Percentiles rank a stretch among this genome's conserved stretches.
Conservation (phyloP, 2,113 vertebrate genomes). For the Hemiscyllium ocellatum region DNA sequence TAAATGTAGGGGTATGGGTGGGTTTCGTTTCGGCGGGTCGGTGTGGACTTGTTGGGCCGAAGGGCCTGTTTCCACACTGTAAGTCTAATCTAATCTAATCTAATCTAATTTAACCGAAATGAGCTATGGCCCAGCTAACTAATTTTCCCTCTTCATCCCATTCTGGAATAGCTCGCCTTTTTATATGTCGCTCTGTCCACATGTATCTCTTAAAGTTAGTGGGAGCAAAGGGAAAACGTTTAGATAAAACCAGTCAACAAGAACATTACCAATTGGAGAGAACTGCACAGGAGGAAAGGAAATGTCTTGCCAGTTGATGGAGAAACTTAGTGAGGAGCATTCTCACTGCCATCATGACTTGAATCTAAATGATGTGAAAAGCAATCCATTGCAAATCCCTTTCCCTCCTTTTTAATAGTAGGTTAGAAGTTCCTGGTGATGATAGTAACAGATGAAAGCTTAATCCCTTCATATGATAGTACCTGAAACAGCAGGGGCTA, state of each 20-base stretch:
- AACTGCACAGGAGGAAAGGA: background rate
- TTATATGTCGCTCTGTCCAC: background rate
- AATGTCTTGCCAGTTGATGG: background rate
- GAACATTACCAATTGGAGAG: background rate
- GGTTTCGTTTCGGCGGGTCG: too few species aligned
- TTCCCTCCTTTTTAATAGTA: background rate
- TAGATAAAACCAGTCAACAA: background rate
- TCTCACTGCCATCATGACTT: background rate
- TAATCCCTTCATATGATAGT: background rate
- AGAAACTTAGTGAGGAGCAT: background rate
- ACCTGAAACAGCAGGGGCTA: background rate
- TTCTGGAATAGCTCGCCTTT: background rate
- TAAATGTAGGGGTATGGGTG: too few species aligned
- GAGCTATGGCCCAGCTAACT: background rate
- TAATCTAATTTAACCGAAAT: background rate
- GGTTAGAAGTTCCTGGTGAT: background rate
- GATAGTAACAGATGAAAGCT: background rate
- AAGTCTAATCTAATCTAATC: background rate
- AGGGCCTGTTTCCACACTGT: too few species aligned
- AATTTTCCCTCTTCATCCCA: background rate
- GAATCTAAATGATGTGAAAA: background rate
- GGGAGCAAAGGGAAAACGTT: background rate
- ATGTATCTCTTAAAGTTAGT: background rate
- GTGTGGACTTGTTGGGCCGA: too few species aligned
- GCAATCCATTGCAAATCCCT: background rate